A percentile compares a stretch with the other conserved stretches of the same genome.
phyloP scores from a whole-genome alignment of 2,113 vertebrate species.

The Sclerurus mexicanus region DNA sequence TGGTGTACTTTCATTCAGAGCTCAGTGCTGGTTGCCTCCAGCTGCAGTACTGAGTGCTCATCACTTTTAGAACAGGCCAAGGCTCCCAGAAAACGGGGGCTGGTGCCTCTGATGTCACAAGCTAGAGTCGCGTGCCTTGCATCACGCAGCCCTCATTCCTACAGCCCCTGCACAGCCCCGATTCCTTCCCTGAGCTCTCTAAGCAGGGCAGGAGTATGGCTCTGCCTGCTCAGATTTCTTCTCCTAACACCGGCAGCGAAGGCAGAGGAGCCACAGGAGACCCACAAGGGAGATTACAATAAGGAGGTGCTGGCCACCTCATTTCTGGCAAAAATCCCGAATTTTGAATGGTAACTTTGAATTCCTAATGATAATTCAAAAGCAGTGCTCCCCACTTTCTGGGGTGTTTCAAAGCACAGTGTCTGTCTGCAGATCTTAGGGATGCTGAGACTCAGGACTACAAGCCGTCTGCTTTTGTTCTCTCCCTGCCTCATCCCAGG shows the following conservation, averaged over 20 bases:
- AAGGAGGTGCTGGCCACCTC: not conserved
- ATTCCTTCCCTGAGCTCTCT: not conserved
- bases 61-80: not conserved
- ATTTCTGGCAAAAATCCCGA: not conserved
- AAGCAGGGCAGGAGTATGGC: accelerated
- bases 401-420: accelerated
- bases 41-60: not conserved
- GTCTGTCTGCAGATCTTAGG: not conserved
- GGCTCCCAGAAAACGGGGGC: not conserved
- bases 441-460: not conserved
- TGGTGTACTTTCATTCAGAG: accelerated
- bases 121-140: accelerated
- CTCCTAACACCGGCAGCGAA: accelerated
- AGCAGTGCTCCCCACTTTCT: not conserved
- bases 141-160: not conserved
- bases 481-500: not conserved
- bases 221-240: accelerated
- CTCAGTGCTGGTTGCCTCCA: not conserved
- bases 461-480: too few species aligned
- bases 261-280: not conserved
- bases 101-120: not conserved
- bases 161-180: accelerated
- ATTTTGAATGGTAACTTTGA: not conserved
- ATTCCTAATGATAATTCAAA: not conserved
- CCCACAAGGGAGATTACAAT: too few species aligned